Percentiles rank a stretch among this genome's conserved stretches.
phyloP scores from a whole-genome alignment of 2,113 vertebrate species.

The Lethenteron reissneri region DNA sequence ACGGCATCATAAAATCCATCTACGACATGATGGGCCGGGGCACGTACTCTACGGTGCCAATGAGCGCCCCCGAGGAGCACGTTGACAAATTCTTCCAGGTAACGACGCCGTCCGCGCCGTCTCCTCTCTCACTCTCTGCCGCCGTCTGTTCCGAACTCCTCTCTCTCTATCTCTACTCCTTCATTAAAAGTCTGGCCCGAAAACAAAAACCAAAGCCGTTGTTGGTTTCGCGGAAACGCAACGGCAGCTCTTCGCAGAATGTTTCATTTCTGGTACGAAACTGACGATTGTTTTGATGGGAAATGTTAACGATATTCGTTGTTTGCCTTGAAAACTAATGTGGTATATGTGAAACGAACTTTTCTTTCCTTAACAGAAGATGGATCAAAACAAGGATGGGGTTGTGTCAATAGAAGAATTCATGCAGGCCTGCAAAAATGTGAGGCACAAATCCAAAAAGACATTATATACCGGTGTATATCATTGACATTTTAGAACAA shows the following conservation, averaged over 20 bases:
- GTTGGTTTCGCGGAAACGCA: too few relatives aligned
- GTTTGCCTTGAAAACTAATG: too few relatives aligned
- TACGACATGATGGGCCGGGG: constrained; percentile 1
- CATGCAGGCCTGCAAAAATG: constrained; percentile 4
- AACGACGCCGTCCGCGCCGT: neutral
- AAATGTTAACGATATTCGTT: too few relatives aligned
- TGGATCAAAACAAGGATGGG: constrained; percentile 3
- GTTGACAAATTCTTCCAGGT: constrained; percentile 5
- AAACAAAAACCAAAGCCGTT: too few relatives aligned
- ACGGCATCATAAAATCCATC: constrained; percentile 3
- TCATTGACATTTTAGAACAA: too few relatives aligned
- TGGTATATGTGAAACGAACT: neutral
- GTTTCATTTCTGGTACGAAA: too few relatives aligned
- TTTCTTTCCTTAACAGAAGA: neutral
- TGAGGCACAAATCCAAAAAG: neutral
- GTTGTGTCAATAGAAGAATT: constrained; percentile 3
- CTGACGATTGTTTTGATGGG: too few relatives aligned
- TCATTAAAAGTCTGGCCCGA: neutral
- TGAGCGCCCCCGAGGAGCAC: neutral
- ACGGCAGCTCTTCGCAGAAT: too few relatives aligned
- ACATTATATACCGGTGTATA: too few relatives aligned
- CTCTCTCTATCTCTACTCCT: neutral
- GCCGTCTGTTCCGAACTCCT: neutral
- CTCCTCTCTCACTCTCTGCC: neutral
- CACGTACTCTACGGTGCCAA: neutral